A percentile compares a stretch with the other conserved stretches of the same genome.
These are phyloP conservation scores for Eulemur rubriventer DNA, from an alignment of 2,797 vertebrate species.

Conservation along the genomic window DNA sequence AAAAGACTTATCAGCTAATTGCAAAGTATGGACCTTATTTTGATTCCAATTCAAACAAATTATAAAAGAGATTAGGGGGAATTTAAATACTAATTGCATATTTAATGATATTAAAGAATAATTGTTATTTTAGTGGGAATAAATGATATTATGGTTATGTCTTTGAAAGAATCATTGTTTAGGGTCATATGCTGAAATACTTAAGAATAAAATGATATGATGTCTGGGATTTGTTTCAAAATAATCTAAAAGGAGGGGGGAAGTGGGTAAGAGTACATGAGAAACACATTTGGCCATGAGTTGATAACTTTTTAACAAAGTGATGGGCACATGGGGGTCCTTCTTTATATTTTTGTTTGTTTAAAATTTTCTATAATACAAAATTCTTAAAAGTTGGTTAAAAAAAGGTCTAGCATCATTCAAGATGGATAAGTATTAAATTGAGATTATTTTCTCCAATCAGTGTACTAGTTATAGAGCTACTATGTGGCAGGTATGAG, in stretches of 20 bases:
- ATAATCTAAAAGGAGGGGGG: slow-evolving; percentile 1
- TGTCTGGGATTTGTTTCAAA: slow-evolving; percentile 49
- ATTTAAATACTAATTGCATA: slow-evolving; percentile 29
- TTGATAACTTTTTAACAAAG: slow-evolving; percentile 39
- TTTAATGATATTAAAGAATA: slow-evolving; percentile 22
- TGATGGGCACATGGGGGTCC: neutral
- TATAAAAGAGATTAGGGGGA: neutral
- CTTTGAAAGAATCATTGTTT: slow-evolving; percentile 23
- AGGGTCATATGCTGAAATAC: slow-evolving; percentile 3
- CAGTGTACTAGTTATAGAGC: neutral
- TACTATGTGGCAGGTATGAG: slow-evolving; percentile 29
- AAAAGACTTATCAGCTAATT: slow-evolving; percentile 7
- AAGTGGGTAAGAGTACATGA: neutral
- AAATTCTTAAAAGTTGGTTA: neutral
- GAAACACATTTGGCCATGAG: neutral
- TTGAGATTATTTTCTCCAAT: neutral
- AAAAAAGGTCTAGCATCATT: slow-evolving; percentile 15
- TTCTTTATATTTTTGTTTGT: neutral
- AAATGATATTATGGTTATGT: slow-evolving; percentile 15
- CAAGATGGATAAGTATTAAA: slow-evolving; percentile 17
- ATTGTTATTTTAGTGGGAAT: slow-evolving; percentile 21
- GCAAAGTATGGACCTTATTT: slow-evolving; percentile 24
- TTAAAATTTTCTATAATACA: slow-evolving; percentile 19
- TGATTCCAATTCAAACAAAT: slow-evolving; percentile 27
- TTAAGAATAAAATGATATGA: slow-evolving; percentile 6